Conservation (phyloP, 2,888 invertebrate species). For the Aphodius sticticus region DNA sequence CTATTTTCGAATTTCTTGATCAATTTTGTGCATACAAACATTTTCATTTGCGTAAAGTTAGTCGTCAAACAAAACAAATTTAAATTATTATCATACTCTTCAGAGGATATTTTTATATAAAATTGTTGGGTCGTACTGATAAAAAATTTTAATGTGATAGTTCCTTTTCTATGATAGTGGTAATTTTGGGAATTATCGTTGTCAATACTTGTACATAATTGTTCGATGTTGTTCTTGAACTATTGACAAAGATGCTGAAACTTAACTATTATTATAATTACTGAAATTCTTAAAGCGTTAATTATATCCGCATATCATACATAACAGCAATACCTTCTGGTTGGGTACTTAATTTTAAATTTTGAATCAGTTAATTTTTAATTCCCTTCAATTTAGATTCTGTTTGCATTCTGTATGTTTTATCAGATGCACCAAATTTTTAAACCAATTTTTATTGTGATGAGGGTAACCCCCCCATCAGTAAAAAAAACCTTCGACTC, state of each 20-base stretch:
- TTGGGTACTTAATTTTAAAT: too few species aligned
- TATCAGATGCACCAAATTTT: too few species aligned
- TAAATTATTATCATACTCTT: neutral
- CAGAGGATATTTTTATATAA: slow-evolving; percentile 4
- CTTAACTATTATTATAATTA: too few species aligned
- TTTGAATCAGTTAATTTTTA: too few species aligned
- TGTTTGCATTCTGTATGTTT: too few species aligned
- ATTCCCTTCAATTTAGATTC: too few species aligned
- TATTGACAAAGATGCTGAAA: neutral
- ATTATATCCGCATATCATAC: too few species aligned
- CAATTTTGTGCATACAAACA: neutral
- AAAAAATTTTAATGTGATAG: neutral
- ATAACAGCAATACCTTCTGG: too few species aligned
- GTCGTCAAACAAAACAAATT: neutral
- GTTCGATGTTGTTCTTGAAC: neutral
- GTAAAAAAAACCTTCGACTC: too few species aligned
- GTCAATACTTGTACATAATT: neutral
- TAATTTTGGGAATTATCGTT: neutral
- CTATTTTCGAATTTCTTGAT: neutral
- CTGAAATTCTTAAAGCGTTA: too few species aligned
- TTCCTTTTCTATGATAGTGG: neutral
- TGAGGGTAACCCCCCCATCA: too few species aligned
- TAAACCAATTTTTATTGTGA: too few species aligned
- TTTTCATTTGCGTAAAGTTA: neutral
- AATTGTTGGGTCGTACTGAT: neutral